Percentiles rank a stretch among this genome's conserved stretches.
These are phyloP conservation scores for Drosophila bifasciata DNA, from an alignment of 1,140 invertebrate species.

Conservation along the genomic window DNA sequence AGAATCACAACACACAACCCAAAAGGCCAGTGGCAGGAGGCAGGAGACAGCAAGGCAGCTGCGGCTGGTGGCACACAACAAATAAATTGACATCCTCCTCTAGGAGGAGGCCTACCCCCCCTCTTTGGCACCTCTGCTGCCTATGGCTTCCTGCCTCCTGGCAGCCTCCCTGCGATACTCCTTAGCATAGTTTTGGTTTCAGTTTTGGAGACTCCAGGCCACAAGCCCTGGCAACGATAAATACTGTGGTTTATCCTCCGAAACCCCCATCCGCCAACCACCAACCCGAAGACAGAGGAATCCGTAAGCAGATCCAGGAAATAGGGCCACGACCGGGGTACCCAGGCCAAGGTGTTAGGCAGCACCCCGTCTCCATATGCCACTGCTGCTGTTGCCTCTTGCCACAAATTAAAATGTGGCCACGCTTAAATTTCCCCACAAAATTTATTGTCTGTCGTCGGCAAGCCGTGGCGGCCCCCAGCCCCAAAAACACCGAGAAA, in stretches of 20 bases:
- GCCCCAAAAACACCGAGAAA: conserved; percentile 34
- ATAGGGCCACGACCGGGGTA: not conserved
- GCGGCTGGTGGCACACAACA: conserved; percentile 68
- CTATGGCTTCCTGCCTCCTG: too few relatives aligned
- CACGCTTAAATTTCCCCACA: conserved; percentile 61
- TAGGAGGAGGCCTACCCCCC: not conserved
- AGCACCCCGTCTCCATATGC: conserved; percentile 9
- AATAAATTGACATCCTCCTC: conserved; percentile 73
- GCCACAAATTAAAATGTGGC: conserved; percentile 81
- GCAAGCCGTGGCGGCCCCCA: conserved; percentile 22
- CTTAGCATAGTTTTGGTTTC: conserved; percentile 58
- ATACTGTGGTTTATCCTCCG: conserved; percentile 59
- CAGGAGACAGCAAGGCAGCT: conserved; percentile 26
- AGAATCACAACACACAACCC: conserved; percentile 51
- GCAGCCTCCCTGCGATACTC: conserved; percentile 30
- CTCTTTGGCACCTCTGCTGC: not conserved
- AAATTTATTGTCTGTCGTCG: conserved; percentile 75
- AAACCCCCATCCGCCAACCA: conserved; percentile 6
- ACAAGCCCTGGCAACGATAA: conserved; percentile 64
- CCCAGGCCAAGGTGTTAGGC: conserved; percentile 55
- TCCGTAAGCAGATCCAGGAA: not conserved
- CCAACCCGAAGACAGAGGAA: not conserved
- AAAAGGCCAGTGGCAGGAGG: conserved; percentile 8
- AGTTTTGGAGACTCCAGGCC: conserved; percentile 33
- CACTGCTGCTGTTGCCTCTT: conserved; percentile 20